phyloP scores from a whole-genome alignment of 1,140 invertebrate genomes.

The Dendroctonus ponderosae region DNA sequence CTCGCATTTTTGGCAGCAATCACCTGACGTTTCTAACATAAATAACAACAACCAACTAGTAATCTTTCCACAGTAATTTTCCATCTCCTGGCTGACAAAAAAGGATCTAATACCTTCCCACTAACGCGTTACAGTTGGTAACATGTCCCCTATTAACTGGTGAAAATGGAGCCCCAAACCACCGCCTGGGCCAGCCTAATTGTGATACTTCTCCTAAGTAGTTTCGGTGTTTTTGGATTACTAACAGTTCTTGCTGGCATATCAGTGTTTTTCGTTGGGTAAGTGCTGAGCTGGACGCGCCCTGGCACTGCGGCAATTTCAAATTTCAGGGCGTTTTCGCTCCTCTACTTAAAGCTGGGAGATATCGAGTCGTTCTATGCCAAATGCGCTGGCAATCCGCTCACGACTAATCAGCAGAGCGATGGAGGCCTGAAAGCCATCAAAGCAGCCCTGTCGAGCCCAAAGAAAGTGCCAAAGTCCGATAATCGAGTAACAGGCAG shows the following conservation, averaged over 20 bases:
- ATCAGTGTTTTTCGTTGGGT: slow-evolving; percentile 45
- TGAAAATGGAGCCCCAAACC: slow-evolving; percentile 28
- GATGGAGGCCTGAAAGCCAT: slow-evolving; percentile 46
- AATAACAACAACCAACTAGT: too few relatives aligned
- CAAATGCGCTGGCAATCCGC: slow-evolving; percentile 46
- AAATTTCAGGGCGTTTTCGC: slow-evolving; percentile 43
- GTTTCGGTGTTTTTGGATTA: slow-evolving; percentile 44
- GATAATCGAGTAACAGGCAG: slow-evolving; percentile 50
- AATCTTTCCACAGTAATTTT: too few relatives aligned
- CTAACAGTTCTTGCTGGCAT: slow-evolving; percentile 37
- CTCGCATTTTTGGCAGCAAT: too few relatives aligned
- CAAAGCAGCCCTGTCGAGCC: slow-evolving; percentile 37
- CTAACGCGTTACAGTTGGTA: too few relatives aligned
- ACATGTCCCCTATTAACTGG: neutral
- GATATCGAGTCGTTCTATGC: slow-evolving; percentile 46
- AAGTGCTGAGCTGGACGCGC: slow-evolving; percentile 2
- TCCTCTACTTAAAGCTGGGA: slow-evolving; percentile 45
- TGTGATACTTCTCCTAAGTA: slow-evolving; percentile 42
- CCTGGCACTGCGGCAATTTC: neutral
- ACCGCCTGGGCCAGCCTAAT: slow-evolving; percentile 44
- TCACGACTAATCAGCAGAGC: slow-evolving; percentile 38
- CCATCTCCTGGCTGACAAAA: too few relatives aligned
- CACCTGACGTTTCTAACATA: too few relatives aligned
- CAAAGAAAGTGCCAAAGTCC: slow-evolving; percentile 44
- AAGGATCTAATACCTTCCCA: too few relatives aligned